Conservation (phyloP, 2,888 invertebrate genomes). For the Schizotus pectinicornis region DNA sequence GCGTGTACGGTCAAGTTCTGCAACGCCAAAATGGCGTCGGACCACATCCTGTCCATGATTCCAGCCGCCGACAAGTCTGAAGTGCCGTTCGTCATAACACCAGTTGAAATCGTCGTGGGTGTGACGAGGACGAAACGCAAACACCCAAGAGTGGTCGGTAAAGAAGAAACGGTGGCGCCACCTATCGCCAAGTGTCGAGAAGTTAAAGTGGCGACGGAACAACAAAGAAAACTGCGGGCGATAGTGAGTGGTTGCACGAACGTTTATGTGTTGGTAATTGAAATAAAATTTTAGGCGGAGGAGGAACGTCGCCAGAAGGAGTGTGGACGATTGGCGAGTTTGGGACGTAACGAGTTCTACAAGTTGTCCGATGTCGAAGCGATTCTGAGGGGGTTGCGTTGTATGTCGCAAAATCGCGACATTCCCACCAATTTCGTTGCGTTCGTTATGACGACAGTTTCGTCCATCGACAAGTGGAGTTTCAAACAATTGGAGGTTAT, state of each 20-base stretch:
- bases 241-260: not conserved
- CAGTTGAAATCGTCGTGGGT: conserved; percentile 52
- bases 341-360: conserved; percentile 52
- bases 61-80: conserved; percentile 52
- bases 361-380: conserved; percentile 53
- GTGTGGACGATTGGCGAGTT: conserved; percentile 52
- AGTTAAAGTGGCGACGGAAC: too few species aligned
- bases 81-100: conserved; percentile 55
- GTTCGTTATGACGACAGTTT: conserved; percentile 63
- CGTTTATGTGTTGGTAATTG: not conserved
- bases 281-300: conserved; percentile 37
- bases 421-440: conserved; percentile 62
- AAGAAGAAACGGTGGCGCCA: conserved; percentile 27
- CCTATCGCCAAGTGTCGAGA: not conserved
- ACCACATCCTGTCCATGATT: conserved; percentile 63
- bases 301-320: conserved; percentile 44
- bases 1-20: conserved; percentile 64
- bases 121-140: conserved; percentile 32
- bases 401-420: conserved; percentile 45
- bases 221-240: too few species aligned
- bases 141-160: conserved; percentile 22
- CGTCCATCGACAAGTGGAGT: conserved; percentile 64
- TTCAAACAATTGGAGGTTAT: conserved; percentile 62
- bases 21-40: conserved; percentile 60
- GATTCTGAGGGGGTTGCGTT: conserved; percentile 58